Conservation (phyloP, 2,113 vertebrate species). For the Saiga tatarica region DNA sequence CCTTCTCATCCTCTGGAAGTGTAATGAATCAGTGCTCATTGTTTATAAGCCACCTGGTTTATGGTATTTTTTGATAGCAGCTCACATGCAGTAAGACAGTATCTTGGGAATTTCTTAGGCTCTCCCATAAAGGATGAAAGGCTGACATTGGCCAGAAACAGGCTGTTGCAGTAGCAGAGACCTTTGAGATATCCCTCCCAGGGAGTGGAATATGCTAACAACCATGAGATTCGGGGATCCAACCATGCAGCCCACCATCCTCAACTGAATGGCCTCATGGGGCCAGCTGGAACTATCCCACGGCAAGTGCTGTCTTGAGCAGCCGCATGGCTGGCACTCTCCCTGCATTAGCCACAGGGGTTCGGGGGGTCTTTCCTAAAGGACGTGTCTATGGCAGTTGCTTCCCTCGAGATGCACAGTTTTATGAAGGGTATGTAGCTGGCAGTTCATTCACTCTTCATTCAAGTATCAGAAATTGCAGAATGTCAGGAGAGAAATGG, state of each 20-base stretch:
- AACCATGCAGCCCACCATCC: background rate
- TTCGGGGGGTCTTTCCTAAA: too few species aligned
- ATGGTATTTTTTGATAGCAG: background rate
- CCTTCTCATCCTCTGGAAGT: background rate
- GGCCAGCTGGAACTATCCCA: background rate
- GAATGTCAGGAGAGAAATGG: background rate
- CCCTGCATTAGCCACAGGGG: background rate
- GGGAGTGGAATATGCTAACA: background rate
- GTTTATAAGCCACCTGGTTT: background rate
- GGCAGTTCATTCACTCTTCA: background rate
- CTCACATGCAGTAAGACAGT: background rate
- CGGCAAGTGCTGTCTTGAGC: background rate
- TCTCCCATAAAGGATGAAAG: background rate
- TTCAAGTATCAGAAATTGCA: background rate
- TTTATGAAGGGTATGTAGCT: background rate
- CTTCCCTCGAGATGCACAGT: background rate
- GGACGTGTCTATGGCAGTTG: background rate
- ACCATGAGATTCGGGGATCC: background rate
- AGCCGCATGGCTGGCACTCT: accelerated
- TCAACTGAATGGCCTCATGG: background rate
- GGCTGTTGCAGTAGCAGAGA: background rate
- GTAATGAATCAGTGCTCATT: background rate
- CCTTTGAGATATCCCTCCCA: background rate
- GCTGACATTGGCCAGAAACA: background rate
- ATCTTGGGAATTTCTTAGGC: background rate